phyloP scores from a whole-genome alignment of 2,888 invertebrate species.

The Lamproptera curius region DNA sequence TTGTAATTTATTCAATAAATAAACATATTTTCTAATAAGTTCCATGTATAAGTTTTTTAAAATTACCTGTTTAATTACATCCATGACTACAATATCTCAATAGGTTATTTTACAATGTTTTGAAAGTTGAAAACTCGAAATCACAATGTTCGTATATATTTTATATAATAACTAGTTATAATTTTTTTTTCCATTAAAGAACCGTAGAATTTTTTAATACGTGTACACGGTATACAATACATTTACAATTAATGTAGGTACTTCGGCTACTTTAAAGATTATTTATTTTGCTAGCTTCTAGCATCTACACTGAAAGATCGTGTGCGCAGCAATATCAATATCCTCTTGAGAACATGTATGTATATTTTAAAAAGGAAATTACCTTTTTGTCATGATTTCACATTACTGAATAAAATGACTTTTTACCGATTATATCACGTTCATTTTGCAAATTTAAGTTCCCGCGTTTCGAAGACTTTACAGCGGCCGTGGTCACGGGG shows the following conservation, averaged over 20 bases:
- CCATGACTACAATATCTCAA: constrained; percentile 74
- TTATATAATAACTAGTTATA: constrained; percentile 51
- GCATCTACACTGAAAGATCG: constrained; percentile 64
- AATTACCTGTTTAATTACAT: constrained; percentile 77
- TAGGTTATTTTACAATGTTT: constrained; percentile 69
- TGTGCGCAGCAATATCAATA: constrained; percentile 49
- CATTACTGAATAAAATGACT: constrained; percentile 34
- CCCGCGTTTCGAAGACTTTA: too few relatives aligned
- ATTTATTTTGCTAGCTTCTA: constrained; percentile 34
- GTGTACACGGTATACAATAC: constrained; percentile 65
- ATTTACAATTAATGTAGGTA: constrained; percentile 54
- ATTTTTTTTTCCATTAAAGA: constrained; percentile 47
- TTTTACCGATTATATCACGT: too few relatives aligned
- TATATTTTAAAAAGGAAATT: constrained; percentile 45
- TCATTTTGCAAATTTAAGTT: too few relatives aligned
- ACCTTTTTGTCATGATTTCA: constrained; percentile 38
- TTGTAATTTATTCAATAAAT: constrained; percentile 71
- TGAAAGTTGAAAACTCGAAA: constrained; percentile 74
- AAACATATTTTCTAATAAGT: constrained; percentile 78
- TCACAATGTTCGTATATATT: constrained; percentile 71
- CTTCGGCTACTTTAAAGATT: constrained; percentile 40
- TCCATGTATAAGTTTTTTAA: constrained; percentile 79
- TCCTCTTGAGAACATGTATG: constrained; percentile 27
- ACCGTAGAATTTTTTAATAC: constrained; percentile 55
- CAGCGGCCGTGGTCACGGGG: too few relatives aligned